Evolutionary conservation across 2,113 vertebrate species (phyloP).

Genomic region (Jaculus jaculus): DNA sequence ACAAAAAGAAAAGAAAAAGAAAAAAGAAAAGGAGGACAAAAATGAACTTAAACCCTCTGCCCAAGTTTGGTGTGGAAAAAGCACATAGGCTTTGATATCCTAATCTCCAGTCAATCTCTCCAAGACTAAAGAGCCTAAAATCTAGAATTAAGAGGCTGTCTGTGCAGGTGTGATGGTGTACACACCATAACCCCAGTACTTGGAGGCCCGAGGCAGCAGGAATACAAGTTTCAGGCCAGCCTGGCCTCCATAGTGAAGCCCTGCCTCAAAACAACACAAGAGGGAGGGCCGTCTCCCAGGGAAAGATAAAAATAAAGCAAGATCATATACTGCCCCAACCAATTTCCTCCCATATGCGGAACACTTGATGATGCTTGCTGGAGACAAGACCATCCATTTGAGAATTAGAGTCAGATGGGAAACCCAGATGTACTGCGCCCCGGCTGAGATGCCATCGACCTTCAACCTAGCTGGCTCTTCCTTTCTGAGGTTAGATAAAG

Average conservation of each 20-base stretch:
- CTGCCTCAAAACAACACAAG: neutral
- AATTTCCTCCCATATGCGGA: neutral
- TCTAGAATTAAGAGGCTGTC: neutral
- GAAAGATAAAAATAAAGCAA: neutral
- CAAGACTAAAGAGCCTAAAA: slow-evolving; percentile 16
- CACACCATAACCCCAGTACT: neutral
- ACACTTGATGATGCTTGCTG: neutral
- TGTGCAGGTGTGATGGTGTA: neutral
- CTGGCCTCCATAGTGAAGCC: neutral
- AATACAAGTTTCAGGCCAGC: neutral
- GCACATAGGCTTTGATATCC: neutral
- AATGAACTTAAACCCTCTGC: neutral
- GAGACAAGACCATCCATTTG: neutral
- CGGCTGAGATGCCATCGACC: neutral
- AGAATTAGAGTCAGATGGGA: neutral
- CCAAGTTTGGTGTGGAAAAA: slow-evolving; percentile 37
- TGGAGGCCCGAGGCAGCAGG: neutral
- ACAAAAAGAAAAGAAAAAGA: too few species aligned
- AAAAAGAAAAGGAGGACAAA: neutral
- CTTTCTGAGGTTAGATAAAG: neutral
- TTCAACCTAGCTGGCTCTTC: slow-evolving; percentile 12
- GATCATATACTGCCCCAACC: neutral
- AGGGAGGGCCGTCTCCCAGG: neutral
- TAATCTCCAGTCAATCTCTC: neutral
- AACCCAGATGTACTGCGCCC: neutral